phyloP scores from a whole-genome alignment of 2,113 vertebrate genomes.

The Melozone crissalis region DNA sequence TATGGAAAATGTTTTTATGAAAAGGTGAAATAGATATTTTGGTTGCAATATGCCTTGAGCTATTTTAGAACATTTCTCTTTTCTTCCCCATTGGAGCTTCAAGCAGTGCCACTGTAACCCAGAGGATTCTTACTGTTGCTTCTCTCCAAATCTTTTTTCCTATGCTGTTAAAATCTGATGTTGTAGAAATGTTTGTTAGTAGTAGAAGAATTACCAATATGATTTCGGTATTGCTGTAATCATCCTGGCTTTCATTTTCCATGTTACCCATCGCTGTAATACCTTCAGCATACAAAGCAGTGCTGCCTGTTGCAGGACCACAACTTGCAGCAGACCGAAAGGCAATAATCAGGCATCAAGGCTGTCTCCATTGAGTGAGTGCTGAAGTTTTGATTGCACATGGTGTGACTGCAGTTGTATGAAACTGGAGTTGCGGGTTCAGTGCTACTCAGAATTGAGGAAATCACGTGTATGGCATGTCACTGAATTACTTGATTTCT shows the following conservation, averaged over 20 bases:
- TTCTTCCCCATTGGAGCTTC: background rate
- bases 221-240: background rate
- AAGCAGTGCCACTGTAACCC: background rate
- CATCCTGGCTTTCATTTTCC: background rate
- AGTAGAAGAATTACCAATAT: background rate
- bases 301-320: background rate
- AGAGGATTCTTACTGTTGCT: accelerated
- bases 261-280: background rate
- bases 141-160: background rate
- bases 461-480: background rate
- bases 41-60: background rate
- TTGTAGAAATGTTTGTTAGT: background rate
- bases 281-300: background rate
- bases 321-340: background rate
- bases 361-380: background rate
- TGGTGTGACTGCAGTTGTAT: background rate
- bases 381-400: background rate
- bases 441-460: background rate
- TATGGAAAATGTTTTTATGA: background rate
- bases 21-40: background rate
- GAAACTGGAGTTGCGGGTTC: background rate
- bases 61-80: background rate
- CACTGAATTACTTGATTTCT: background rate
- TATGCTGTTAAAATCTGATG: background rate
- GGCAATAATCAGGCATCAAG: background rate